Conservation (phyloP, 30 jellyfish, hydroid and myxozoan species). For the Cassiopea xamachana region DNA sequence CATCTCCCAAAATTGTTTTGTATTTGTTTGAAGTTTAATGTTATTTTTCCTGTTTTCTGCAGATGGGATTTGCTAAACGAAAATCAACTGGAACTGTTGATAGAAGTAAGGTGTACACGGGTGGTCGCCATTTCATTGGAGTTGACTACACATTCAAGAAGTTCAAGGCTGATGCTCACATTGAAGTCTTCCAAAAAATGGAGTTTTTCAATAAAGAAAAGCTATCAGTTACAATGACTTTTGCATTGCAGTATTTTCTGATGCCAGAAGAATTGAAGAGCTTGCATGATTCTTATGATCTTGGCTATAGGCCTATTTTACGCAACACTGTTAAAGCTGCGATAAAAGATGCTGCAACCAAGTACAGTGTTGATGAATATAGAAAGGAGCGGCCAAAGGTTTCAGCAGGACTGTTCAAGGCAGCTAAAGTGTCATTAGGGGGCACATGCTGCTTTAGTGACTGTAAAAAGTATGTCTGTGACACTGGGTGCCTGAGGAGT, state of each 20-base stretch:
- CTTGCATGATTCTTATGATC: slow-evolving; percentile 76
- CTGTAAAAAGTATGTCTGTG: slow-evolving; percentile 45
- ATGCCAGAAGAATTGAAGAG: slow-evolving; percentile 67
- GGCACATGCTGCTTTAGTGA: slow-evolving; percentile 69
- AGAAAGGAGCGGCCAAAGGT: slow-evolving; percentile 55
- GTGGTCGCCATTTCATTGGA: slow-evolving; percentile 75
- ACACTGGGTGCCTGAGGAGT: slow-evolving; percentile 39
- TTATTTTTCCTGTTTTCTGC: background rate
- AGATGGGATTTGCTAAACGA: slow-evolving; percentile 78
- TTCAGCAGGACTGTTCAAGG: slow-evolving; percentile 29
- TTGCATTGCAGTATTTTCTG: slow-evolving; percentile 65
- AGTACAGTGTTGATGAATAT: slow-evolving; percentile 57
- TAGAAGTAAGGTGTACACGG: slow-evolving; percentile 68
- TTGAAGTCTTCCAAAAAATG: slow-evolving; percentile 50
- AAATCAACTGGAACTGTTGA: slow-evolving; percentile 73
- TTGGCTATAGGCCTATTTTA: slow-evolving; percentile 64
- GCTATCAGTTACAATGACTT: slow-evolving; percentile 67
- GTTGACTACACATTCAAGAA: slow-evolving; percentile 70
- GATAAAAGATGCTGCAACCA: slow-evolving; percentile 60
- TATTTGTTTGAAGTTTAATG: no score
- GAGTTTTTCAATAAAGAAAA: slow-evolving; percentile 68
- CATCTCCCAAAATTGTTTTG: no score
- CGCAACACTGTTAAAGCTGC: slow-evolving; percentile 70
- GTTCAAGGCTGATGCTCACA: slow-evolving; percentile 70
- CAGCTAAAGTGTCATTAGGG: slow-evolving; percentile 59